Evolutionary conservation across 2,113 vertebrate genomes (phyloP).

Genomic region (Athene noctua): DNA sequence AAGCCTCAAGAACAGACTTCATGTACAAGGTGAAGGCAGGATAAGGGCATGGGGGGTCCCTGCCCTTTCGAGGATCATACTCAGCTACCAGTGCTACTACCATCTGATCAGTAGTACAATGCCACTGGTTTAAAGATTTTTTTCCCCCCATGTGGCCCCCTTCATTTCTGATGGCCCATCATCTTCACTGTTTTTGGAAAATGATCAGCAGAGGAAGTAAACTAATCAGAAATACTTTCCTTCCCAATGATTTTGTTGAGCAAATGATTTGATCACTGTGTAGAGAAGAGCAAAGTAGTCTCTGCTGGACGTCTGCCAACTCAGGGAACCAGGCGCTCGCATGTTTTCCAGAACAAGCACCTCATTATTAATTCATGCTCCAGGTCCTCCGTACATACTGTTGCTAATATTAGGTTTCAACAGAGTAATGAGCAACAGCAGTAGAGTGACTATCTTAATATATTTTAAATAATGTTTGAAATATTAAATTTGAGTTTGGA

Average conservation of each 20-base stretch:
- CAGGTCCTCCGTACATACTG: conserved; percentile 77
- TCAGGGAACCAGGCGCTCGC: conserved; percentile 56
- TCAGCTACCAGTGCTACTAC: not conserved
- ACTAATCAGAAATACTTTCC: conserved; percentile 45
- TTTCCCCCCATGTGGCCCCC: not conserved
- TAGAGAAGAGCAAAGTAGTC: conserved; percentile 43
- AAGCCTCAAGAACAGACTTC: not conserved
- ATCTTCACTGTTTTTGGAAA: not conserved
- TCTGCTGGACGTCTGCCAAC: conserved; percentile 56
- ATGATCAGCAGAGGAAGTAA: not conserved
- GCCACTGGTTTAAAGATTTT: not conserved
- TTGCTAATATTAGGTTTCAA: conserved; percentile 81
- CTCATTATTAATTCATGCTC: conserved; percentile 81
- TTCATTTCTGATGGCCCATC: not conserved
- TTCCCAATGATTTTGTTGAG: conserved; percentile 48
- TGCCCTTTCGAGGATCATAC: not conserved
- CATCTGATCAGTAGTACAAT: not conserved
- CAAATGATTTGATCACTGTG: conserved; percentile 33
- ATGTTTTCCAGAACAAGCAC: conserved; percentile 76
- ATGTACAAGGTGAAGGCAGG: not conserved
- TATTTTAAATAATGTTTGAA: conserved; percentile 74
- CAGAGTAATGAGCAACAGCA: conserved; percentile 72
- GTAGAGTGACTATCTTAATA: conserved; percentile 70
- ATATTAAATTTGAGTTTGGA: conserved; percentile 70
- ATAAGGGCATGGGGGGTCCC: not conserved